Evolutionary conservation across 2,888 invertebrate species (phyloP).

Genomic region (Silvanus unidentatus): DNA sequence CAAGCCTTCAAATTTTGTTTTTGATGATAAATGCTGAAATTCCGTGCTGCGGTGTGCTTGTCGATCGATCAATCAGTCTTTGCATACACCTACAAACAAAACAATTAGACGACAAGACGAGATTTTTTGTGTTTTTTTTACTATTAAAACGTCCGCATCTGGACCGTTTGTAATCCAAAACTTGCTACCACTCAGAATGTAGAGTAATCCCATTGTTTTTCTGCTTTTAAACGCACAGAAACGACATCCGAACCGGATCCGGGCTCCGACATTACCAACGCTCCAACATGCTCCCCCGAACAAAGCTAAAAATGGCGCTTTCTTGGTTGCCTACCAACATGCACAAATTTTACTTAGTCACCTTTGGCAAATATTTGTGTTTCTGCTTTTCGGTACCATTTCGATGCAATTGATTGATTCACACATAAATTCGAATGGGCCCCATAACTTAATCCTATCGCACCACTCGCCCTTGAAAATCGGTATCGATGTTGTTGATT

Average conservation of each 20-base stretch:
- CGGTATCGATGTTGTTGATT: too few species aligned
- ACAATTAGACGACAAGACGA: too few species aligned
- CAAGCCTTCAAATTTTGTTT: conserved; percentile 82
- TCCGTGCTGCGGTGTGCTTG: conserved; percentile 78
- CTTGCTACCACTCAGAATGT: conserved; percentile 91
- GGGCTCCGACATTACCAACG: conserved; percentile 94
- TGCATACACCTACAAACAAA: conserved; percentile 82
- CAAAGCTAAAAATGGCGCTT: conserved; percentile 58
- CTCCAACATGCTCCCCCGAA: conserved; percentile 89
- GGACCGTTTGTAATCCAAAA: conserved; percentile 99
- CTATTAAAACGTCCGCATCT: conserved; percentile 90
- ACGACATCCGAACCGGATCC: conserved; percentile 95
- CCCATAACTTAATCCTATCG: conserved; percentile 86
- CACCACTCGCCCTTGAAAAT: too few species aligned
- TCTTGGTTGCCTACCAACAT: too few species aligned
- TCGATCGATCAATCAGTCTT: conserved; percentile 68
- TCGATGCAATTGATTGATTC: conserved; percentile 89
- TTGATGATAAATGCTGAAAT: conserved; percentile 94
- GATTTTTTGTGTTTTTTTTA: too few species aligned
- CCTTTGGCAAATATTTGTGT: conserved; percentile 88
- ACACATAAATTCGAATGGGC: conserved; percentile 97
- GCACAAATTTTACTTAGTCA: neutral
- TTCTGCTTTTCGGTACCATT: conserved; percentile 90
- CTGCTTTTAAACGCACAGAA: conserved; percentile 89
- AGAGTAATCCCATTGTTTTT: conserved; percentile 84